Conservation (phyloP, 1,140 invertebrate species). For the Agrilus planipennis region DNA sequence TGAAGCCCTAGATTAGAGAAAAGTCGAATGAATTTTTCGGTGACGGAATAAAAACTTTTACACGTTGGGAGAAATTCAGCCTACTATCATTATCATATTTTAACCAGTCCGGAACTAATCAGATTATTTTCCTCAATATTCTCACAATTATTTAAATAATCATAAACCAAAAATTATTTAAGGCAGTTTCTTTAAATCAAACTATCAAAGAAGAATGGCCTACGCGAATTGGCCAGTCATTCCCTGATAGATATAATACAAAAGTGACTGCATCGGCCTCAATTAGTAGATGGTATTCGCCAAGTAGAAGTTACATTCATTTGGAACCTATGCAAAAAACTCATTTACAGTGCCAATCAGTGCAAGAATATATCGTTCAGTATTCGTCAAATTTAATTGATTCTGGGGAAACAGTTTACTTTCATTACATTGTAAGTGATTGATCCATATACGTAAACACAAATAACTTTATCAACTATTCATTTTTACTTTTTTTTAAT, state of each 20-base stretch:
- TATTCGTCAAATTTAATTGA: conserved; percentile 21
- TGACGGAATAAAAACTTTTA: no score
- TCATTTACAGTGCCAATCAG: conserved; percentile 14
- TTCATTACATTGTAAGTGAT: conserved; percentile 26
- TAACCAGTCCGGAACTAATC: neutral
- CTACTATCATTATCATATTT: no score
- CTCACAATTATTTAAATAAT: neutral
- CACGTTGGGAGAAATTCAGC: neutral
- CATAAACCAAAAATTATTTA: no score
- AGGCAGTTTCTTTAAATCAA: conserved; percentile 23
- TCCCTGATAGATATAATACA: neutral
- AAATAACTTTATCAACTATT: no score
- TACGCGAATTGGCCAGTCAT: neutral
- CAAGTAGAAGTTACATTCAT: conserved; percentile 19
- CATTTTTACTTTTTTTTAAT: neutral
- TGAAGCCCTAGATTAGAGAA: no score
- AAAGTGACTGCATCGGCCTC: conserved; percentile 3
- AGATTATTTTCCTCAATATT: neutral
- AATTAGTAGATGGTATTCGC: conserved; percentile 19
- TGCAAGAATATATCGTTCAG: conserved; percentile 20
- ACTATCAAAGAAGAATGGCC: conserved; percentile 14
- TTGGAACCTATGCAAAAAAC: conserved; percentile 14
- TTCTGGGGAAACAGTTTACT: conserved; percentile 18
- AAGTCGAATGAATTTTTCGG: neutral
- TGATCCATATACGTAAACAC: neutral